Base-by-base conservation (phyloP, 2,888 invertebrate genomes). In the Caenorhabditis plicata region DNA sequence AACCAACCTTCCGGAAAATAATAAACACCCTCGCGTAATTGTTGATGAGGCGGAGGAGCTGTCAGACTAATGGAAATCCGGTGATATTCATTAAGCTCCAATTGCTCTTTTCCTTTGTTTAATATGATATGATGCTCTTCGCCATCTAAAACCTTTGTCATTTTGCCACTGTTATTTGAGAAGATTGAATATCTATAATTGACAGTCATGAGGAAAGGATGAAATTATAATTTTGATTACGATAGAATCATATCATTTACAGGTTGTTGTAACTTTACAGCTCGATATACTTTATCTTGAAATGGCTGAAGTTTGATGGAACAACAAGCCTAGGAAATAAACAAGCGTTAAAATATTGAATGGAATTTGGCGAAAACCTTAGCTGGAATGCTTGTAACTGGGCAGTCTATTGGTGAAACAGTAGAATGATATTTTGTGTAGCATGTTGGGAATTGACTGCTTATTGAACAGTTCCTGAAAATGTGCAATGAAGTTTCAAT, bases 361-460 rank as follows among this genome's bases (percentile, higher is more conserved):
- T n/a, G 13, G n/a, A 15, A n/a, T 39, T 13, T 13, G 19, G 19
- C 15, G 13, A 23, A 29, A 17, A 52, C 52, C 35, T 54, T 54
- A 3, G 61, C 61, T 8, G 61, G 54, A 20, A 61, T 54, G 20
- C 50, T 61, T 2, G 54, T 54, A 0, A 61, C 50, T 11, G 54
- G 46, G 43, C 61, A 61, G 27, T 54, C 61, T 4, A 49, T 25
- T n/a, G 54, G 50, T 13, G 52, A 49, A 26, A 54, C 61, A 8
- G 47, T 45, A 29, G 54, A 25, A 43, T 61, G 61, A 31, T 53
- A 61, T 39, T 61, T 61, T 1, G 54, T 61, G 38, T 52, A 61
- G 26, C 61, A 61, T 4, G 61, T 61, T 13, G 54, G 54, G 25
- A 45, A 61, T 25, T 61, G 54, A 3, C 43, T 40, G n/a, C 20